phyloP scores from a whole-genome alignment of 2,797 vertebrate species.

The Chelmon rostratus region DNA sequence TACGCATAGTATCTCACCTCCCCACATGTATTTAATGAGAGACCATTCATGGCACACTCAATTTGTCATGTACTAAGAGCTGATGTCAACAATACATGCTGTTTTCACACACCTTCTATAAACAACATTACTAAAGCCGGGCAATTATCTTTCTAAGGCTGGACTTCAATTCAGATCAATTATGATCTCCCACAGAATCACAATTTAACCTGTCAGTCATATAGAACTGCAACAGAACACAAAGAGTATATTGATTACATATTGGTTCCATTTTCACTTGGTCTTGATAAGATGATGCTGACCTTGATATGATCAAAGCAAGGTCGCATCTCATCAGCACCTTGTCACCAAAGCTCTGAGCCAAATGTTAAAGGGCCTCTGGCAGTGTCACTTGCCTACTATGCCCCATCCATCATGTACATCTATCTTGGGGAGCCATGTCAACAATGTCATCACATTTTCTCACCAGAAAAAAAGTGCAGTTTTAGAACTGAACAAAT shows the following conservation, averaged over 20 bases:
- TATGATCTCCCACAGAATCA: neutral
- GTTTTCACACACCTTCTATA: constrained; percentile 31
- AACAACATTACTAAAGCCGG: constrained; percentile 39
- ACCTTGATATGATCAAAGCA: constrained; percentile 66
- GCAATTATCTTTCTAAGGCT: constrained; percentile 38
- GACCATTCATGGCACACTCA: constrained; percentile 27
- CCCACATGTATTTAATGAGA: constrained; percentile 36
- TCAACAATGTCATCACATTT: constrained; percentile 41
- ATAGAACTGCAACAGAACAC: constrained; percentile 7
- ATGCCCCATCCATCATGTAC: constrained; percentile 63
- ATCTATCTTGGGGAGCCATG: constrained; percentile 35
- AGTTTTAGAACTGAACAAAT: constrained; percentile 27
- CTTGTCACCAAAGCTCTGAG: constrained; percentile 64
- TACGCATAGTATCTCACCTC: constrained; percentile 44
- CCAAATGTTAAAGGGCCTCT: constrained; percentile 61
- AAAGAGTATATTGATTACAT: constrained; percentile 6
- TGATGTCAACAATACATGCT: constrained; percentile 36
- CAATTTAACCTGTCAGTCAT: constrained; percentile 7
- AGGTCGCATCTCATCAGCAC: constrained; percentile 70
- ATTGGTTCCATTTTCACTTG: constrained; percentile 22
- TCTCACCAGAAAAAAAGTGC: constrained; percentile 4
- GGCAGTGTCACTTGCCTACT: constrained; percentile 62
- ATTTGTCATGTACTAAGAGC: constrained; percentile 39
- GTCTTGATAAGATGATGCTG: constrained; percentile 31
- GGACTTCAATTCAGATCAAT: constrained; percentile 17